A percentile compares a stretch with the other conserved stretches of the same genome.
Conservation (phyloP, 1,140 invertebrate species). For the Solen grandis region DNA sequence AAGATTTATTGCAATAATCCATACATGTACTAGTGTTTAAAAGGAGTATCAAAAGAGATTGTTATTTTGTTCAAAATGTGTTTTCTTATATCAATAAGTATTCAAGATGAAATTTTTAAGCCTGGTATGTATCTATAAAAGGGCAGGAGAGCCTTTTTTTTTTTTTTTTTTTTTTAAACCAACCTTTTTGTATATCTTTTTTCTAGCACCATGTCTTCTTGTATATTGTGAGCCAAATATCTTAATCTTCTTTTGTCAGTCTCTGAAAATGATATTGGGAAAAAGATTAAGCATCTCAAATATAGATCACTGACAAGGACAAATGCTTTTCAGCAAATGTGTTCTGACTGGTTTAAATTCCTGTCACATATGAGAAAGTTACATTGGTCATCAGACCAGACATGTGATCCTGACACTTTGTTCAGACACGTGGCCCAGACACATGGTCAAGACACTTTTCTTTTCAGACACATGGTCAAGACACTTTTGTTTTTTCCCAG, state of each 20-base stretch:
- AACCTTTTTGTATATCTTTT: constrained; percentile 69
- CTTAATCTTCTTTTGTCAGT: constrained; percentile 73
- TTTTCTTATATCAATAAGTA: too few species aligned
- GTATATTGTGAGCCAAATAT: constrained; percentile 75
- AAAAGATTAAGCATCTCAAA: too few species aligned
- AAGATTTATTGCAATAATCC: too few species aligned
- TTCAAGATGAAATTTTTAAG: too few species aligned
- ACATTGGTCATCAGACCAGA: background rate
- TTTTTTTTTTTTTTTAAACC: background rate
- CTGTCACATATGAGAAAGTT: background rate
- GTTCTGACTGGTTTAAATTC: background rate
- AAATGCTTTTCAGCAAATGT: background rate
- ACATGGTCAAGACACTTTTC: background rate
- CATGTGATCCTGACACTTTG: background rate
- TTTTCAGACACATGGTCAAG: too few species aligned
- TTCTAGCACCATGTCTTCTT: constrained; percentile 73
- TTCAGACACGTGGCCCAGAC: background rate
- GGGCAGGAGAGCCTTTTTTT: too few species aligned
- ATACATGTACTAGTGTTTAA: too few species aligned
- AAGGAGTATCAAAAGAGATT: too few species aligned
- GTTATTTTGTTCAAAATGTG: too few species aligned
- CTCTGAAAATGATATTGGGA: constrained; percentile 64
- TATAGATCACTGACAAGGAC: too few species aligned
- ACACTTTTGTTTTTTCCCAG: too few species aligned
- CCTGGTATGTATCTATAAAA: too few species aligned